Conservation (phyloP, 2,797 vertebrate species). For the Erithacus rubecula region DNA sequence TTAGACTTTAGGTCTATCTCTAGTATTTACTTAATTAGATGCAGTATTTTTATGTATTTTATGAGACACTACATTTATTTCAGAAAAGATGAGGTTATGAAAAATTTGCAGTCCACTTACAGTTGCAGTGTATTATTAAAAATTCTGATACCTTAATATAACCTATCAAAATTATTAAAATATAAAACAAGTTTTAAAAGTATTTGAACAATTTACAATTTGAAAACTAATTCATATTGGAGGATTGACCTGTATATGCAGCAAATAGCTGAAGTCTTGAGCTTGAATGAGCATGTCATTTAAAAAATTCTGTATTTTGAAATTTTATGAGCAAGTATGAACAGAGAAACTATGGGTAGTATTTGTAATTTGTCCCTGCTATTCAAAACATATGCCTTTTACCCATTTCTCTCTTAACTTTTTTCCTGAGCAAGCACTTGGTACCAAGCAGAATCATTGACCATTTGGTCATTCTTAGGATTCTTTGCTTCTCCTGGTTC, state of each 20-base stretch:
- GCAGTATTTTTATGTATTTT: background rate
- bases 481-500: background rate
- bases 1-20: background rate
- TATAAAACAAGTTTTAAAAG: background rate
- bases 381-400: background rate
- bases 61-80: background rate
- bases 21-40: background rate
- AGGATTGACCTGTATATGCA: background rate
- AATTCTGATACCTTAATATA: background rate
- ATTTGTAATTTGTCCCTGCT: background rate
- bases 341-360: background rate
- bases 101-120: background rate
- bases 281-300: background rate
- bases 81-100: background rate
- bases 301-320: accelerated
- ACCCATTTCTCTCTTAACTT: background rate
- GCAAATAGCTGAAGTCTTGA: background rate
- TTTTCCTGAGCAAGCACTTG: background rate
- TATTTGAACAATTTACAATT: background rate
- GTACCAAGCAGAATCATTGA: background rate
- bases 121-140: background rate
- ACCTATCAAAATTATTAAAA: background rate
- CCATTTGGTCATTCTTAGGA: background rate
- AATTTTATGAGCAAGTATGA: background rate
- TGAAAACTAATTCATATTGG: background rate